Evolutionary conservation across 2,113 vertebrate species (phyloP), one percentile per base, ranked within the genome.

Genomic region (Rhea americana): DNA sequence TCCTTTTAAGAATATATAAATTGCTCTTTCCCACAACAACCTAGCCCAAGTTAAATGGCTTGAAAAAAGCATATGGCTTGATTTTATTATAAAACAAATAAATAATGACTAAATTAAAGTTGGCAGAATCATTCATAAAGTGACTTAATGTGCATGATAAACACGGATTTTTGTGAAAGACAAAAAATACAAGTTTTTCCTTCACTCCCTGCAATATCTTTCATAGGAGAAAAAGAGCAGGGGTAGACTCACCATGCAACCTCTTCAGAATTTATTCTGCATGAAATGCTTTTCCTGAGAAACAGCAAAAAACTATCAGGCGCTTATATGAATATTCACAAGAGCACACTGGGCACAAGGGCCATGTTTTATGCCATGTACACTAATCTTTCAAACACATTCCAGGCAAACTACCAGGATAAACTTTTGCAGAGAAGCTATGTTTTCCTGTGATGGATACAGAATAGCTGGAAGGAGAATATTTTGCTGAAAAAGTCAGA

Each of bases 261-360:
- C 68, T 92, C 62, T 21, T n/a, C 74, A 53, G 67, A 96, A 97
- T 94, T 94, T 89, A 92, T 85, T 95, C 80, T 86, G 66, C 47
- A 80, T 48, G 28, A 94, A 93, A 87, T 89, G 72, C 39, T 67
- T 87, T 85, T 95, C 89, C 89, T 82, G 89, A 94, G 74, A 73
- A 88, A 51, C 39, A 80, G 22, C 20, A 25, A 81, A 95, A 82
- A 92, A 58, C 65, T 94, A 91, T 24, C 91, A 92, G 53, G 82
- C 95, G 85, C 62, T 21, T 35, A 58, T 83, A 96, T 96, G 89
- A 97, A 97, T 96, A 98, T 97, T 97, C 96, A 97, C 85, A 70
- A 96, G 53, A 50, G 53, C 72, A 82, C n/a, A 63, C 17, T 25
- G 47, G 85, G 59, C 73, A 87, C 51, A 78, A 95, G 68, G 86